These are phyloP conservation scores for Daphoenositta chrysoptera DNA, from an alignment of 2,113 vertebrate genomes.

Conservation along the genomic window DNA sequence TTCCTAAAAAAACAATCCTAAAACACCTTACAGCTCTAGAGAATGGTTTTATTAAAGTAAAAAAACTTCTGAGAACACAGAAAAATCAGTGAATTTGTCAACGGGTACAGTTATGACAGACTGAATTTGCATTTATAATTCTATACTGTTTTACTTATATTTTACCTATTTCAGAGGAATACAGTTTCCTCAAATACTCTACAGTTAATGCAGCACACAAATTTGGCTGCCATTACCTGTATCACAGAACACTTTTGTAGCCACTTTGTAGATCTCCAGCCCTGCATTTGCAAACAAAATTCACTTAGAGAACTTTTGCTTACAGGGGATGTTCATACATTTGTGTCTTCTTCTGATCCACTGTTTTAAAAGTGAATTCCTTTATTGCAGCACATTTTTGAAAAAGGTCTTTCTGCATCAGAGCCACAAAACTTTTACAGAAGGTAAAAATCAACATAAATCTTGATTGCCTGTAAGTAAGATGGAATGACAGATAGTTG, in stretches of 20 bases:
- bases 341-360: neutral
- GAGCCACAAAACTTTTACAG: neutral
- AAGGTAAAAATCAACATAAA: neutral
- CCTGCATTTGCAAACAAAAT: neutral
- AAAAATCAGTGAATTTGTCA: neutral
- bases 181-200: neutral
- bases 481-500: neutral
- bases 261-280: neutral
- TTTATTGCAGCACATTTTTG: neutral
- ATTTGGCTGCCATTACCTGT: neutral
- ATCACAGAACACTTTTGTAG: neutral
- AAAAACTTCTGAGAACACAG: neutral
- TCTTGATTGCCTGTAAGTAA: neutral
- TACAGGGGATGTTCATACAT: fast-evolving
- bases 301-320: neutral
- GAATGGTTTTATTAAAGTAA: neutral
- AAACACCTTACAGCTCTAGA: neutral
- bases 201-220: neutral
- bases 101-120: neutral
- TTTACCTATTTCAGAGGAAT: neutral
- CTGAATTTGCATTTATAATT: neutral
- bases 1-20: too few species aligned
- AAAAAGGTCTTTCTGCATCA: neutral
- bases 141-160: neutral
- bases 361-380: neutral